Percentiles rank a stretch among this genome's conserved stretches.
Conservation (phyloP, 2,888 invertebrate genomes). For the Clusia tigrina region DNA sequence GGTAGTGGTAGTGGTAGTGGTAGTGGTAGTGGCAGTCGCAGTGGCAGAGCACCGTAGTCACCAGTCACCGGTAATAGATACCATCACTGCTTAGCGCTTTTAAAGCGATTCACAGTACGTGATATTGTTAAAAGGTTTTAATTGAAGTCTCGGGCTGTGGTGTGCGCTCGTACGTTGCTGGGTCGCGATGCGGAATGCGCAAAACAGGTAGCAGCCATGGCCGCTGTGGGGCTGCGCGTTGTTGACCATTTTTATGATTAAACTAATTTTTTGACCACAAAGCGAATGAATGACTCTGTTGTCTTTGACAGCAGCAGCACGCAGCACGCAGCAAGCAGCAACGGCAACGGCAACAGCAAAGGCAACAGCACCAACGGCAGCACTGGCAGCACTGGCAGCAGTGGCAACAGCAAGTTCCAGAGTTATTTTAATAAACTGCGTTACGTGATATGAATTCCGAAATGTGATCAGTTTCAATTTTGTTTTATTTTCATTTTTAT, state of each 20-base stretch:
- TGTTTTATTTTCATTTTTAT: too few species aligned
- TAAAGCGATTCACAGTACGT: constrained; percentile 55
- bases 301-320: constrained; percentile 1
- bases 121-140: constrained; percentile 63
- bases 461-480: too few species aligned
- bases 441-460: constrained; percentile 63
- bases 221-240: constrained; percentile 34
- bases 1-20: neutral
- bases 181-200: constrained; percentile 30
- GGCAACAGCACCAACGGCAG: neutral
- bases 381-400: neutral
- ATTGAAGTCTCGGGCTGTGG: constrained; percentile 55
- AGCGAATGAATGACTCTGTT: constrained; percentile 20
- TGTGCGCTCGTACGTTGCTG: neutral
- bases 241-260: constrained; percentile 58
- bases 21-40: neutral
- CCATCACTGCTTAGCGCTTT: constrained; percentile 33
- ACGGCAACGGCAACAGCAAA: neutral
- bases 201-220: constrained; percentile 51
- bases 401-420: constrained; percentile 31
- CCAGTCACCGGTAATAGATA: constrained; percentile 29
- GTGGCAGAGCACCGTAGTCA: neutral
- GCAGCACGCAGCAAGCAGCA: neutral
- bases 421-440: constrained; percentile 66
- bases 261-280: constrained; percentile 52